Evolutionary conservation across 2,888 invertebrate species (phyloP).

Genomic region (Pachycephus smyrnensis): DNA sequence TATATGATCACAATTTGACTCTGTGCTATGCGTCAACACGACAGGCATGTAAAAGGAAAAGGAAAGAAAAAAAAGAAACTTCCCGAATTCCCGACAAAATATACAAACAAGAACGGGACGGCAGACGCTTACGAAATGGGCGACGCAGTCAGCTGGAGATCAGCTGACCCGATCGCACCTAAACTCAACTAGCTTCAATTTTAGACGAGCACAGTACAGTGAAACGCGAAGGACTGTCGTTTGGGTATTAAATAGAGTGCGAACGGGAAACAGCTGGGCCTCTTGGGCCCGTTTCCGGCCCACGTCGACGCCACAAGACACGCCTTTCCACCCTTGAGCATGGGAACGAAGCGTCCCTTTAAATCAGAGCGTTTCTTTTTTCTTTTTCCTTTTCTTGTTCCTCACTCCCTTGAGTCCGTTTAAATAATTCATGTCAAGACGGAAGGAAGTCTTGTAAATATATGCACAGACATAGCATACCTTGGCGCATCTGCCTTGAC

Average conservation of each 20-base stretch:
- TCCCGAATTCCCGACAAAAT: constrained; percentile 8
- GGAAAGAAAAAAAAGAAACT: background rate
- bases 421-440: constrained; percentile 9
- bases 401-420: background rate
- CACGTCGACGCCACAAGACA: constrained; percentile 19
- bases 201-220: constrained; percentile 3
- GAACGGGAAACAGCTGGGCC: constrained; percentile 39
- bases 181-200: constrained; percentile 8
- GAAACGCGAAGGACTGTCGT: background rate
- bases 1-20: too few relatives aligned
- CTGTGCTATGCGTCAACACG: too few relatives aligned
- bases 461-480: too few relatives aligned
- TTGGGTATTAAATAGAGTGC: constrained; percentile 14
- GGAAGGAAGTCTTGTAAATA: too few relatives aligned
- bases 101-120: constrained; percentile 8
- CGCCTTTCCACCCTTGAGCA: constrained; percentile 15
- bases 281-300: constrained; percentile 31
- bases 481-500: too few relatives aligned
- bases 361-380: constrained; percentile 9
- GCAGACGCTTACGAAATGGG: background rate
- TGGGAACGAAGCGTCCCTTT: constrained; percentile 18
- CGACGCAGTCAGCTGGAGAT: constrained; percentile 21
- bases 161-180: constrained; percentile 21
- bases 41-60: too few relatives aligned
- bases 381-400: too few relatives aligned